Evolutionary conservation across 2,888 invertebrate genomes (phyloP).

Genomic region (Empis stercorea): DNA sequence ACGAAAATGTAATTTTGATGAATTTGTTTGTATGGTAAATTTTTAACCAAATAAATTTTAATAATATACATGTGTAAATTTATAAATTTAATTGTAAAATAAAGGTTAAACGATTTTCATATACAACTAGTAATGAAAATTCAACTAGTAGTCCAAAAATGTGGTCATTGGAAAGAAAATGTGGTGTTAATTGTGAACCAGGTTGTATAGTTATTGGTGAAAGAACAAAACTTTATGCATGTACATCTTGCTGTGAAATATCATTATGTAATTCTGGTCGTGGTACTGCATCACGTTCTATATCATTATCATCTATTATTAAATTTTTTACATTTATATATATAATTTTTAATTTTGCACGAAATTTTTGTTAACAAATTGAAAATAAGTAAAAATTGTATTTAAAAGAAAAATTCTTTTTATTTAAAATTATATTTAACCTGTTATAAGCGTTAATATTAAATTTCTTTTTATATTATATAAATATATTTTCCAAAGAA

Average conservation of each 20-base stretch:
- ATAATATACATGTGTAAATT: background rate
- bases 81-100: background rate
- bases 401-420: too few relatives aligned
- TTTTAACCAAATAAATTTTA: too few relatives aligned
- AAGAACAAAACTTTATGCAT: conserved; percentile 74
- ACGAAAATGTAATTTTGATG: conserved; percentile 63
- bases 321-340: too few relatives aligned
- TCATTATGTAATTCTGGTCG: conserved; percentile 69
- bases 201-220: conserved; percentile 85
- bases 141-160: conserved; percentile 59
- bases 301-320: too few relatives aligned
- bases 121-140: conserved; percentile 71
- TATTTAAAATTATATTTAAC: too few relatives aligned
- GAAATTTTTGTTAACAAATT: too few relatives aligned
- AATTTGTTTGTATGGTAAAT: conserved; percentile 67
- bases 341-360: too few relatives aligned
- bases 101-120: conserved; percentile 67
- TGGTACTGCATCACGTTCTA: conserved; percentile 28
- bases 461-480: too few relatives aligned
- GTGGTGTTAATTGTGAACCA: conserved; percentile 70
- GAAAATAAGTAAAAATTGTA: too few relatives aligned
- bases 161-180: conserved; percentile 75
- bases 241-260: conserved; percentile 71
- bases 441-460: too few relatives aligned
- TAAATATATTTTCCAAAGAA: too few relatives aligned